Percentiles rank a stretch among this genome's conserved stretches.
Conservation (phyloP, 2,113 vertebrate genomes). For the Ceyx melanurus region DNA sequence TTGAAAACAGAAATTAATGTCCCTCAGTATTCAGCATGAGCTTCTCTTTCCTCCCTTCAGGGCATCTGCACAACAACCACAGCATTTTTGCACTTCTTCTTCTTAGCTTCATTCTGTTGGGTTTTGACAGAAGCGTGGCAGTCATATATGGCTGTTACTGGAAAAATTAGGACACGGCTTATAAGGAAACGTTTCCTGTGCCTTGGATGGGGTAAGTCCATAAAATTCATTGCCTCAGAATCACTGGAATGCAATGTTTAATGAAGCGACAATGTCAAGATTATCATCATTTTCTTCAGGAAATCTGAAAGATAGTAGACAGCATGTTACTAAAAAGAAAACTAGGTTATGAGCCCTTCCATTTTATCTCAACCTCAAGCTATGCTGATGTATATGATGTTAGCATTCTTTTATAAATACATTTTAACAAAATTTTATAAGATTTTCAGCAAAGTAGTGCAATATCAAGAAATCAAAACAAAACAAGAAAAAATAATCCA, state of each 20-base stretch:
- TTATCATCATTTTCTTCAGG: neutral
- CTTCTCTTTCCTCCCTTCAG: slow-evolving; percentile 75
- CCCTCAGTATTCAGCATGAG: slow-evolving; percentile 35
- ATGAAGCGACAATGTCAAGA: neutral
- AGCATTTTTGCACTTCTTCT: slow-evolving; percentile 98
- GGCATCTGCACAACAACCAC: slow-evolving; percentile 96
- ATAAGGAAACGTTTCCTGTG: slow-evolving; percentile 98
- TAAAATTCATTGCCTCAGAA: neutral
- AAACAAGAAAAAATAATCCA: slow-evolving; percentile 12
- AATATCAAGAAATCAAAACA: slow-evolving; percentile 29
- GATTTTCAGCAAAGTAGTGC: slow-evolving; percentile 12
- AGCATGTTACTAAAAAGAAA: neutral
- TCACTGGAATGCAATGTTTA: neutral
- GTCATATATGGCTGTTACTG: slow-evolving; percentile 99
- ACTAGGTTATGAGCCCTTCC: neutral
- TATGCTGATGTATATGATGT: neutral
- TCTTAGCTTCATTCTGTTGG: slow-evolving; percentile 99
- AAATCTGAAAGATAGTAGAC: neutral
- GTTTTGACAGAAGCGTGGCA: slow-evolving; percentile 99
- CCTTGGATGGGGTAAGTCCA: slow-evolving; percentile 95
- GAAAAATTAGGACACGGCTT: slow-evolving; percentile 96
- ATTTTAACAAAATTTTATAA: slow-evolving; percentile 36
- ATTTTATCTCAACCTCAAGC: neutral
- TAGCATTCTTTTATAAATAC: neutral
- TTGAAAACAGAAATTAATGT: slow-evolving; percentile 13